Conservation (phyloP, 2,797 vertebrate genomes). For the Hephaestus fuliginosus region DNA sequence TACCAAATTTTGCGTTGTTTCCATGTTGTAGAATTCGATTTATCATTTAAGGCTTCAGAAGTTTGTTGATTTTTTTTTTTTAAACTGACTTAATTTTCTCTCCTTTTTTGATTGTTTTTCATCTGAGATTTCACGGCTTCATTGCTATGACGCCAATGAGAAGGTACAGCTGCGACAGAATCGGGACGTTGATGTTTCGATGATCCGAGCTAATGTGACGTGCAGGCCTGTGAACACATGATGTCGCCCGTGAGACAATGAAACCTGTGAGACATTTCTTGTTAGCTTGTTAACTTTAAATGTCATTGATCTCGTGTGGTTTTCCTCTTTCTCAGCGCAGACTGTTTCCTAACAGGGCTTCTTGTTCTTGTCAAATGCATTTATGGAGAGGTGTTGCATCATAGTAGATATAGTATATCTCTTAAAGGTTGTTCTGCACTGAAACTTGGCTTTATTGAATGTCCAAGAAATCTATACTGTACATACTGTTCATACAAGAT, state of each 20-base stretch:
- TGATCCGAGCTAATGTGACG: neutral
- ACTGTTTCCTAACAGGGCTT: constrained; percentile 1
- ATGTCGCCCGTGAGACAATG: neutral
- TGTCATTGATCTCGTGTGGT: constrained; percentile 22
- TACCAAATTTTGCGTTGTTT: constrained; percentile 3
- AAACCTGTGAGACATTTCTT: constrained; percentile 25
- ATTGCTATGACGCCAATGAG: constrained; percentile 6
- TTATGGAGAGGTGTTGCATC: constrained; percentile 46
- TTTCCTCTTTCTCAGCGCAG: constrained; percentile 32
- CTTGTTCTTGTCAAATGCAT: constrained; percentile 25
- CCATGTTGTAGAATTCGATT: constrained; percentile 2
- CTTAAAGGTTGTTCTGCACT: constrained; percentile 61
- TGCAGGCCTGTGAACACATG: constrained; percentile 18
- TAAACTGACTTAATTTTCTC: constrained; percentile 7
- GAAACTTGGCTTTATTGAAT: constrained; percentile 61
- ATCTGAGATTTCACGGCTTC: constrained; percentile 10
- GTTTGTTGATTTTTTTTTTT: neutral
- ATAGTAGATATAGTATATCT: constrained; percentile 63
- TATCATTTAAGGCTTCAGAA: neutral
- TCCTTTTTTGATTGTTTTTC: constrained; percentile 10
- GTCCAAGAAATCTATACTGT: constrained; percentile 70
- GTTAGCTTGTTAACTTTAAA: constrained; percentile 28
- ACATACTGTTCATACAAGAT: constrained; percentile 79
- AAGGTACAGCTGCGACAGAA: constrained; percentile 5
- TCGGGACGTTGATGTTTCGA: neutral